A percentile compares a stretch with the other conserved stretches of the same genome.
Conservation (phyloP, 2,888 invertebrate genomes). For the Seladonia tumulorum region DNA sequence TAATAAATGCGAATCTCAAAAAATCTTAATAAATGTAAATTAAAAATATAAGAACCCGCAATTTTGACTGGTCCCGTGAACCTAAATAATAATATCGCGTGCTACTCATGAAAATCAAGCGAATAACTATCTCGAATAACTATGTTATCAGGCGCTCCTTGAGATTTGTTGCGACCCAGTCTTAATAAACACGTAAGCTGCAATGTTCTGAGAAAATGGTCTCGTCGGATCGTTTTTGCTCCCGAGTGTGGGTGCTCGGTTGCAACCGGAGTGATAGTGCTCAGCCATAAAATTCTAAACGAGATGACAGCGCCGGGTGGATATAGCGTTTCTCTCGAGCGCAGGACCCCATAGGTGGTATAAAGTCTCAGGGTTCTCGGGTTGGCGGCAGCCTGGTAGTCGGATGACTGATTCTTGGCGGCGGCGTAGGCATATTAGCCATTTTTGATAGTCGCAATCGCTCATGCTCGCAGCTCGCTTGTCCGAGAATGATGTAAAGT, state of each 20-base stretch:
- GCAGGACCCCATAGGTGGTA: neutral
- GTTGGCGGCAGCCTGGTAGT: neutral
- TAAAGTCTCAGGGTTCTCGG: neutral
- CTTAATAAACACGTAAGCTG: neutral
- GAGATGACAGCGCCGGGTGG: neutral
- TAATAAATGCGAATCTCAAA: too few species aligned
- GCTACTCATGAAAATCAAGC: too few species aligned
- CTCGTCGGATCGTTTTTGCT: neutral
- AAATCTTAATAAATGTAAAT: too few species aligned
- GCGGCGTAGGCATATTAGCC: conserved; percentile 40
- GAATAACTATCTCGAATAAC: too few species aligned
- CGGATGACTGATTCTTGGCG: conserved; percentile 53
- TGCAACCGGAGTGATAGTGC: neutral
- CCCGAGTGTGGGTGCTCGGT: neutral
- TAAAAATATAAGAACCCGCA: too few species aligned
- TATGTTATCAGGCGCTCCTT: too few species aligned
- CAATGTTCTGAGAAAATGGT: neutral
- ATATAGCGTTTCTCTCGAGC: neutral
- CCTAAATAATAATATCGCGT: too few species aligned
- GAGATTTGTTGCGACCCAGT: neutral
- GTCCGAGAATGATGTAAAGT: conserved; percentile 44
- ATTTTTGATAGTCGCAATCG: conserved; percentile 53
- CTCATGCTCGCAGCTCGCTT: conserved; percentile 52
- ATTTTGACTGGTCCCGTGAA: too few species aligned
- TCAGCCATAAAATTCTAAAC: neutral